Evolutionary conservation across 2,797 vertebrate species (phyloP).

Genomic region (Rhodeus uyekii): DNA sequence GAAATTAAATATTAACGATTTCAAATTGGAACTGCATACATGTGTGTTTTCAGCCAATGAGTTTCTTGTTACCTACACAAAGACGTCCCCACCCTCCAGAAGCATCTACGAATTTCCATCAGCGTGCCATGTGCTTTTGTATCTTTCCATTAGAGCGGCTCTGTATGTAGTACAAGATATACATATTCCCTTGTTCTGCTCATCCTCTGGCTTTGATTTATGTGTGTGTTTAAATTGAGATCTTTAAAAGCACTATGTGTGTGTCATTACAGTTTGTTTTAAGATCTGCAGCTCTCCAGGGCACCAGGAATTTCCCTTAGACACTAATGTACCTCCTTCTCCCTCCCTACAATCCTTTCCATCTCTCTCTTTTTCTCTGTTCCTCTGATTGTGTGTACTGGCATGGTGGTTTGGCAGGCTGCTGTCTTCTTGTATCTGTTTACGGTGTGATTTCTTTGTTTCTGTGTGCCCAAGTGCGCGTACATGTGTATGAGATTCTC

Average conservation of each 20-base stretch:
- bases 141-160: conserved; percentile 28
- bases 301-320: conserved; percentile 59
- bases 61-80: conserved; percentile 28
- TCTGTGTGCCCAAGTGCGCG: not conserved
- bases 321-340: conserved; percentile 46
- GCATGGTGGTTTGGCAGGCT: conserved; percentile 29
- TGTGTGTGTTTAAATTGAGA: conserved; percentile 44
- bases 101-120: conserved; percentile 32
- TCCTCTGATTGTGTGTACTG: conserved; percentile 33
- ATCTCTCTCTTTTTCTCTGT: conserved; percentile 11
- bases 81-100: not conserved
- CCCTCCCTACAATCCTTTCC: conserved; percentile 5
- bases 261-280: conserved; percentile 50
- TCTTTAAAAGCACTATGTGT: conserved; percentile 47
- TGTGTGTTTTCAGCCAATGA: conserved; percentile 24
- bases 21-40: conserved; percentile 43
- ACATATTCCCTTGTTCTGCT: conserved; percentile 34
- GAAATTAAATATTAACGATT: conserved; percentile 58
- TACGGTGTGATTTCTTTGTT: conserved; percentile 33
- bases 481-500: conserved; percentile 33
- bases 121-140: conserved; percentile 12
- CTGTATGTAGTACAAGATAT: conserved; percentile 38
- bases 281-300: conserved; percentile 54
- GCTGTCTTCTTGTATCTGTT: conserved; percentile 28
- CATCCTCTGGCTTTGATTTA: conserved; percentile 35